Conservation (phyloP, 2,113 vertebrate species). For the Terrapene triunguis region DNA sequence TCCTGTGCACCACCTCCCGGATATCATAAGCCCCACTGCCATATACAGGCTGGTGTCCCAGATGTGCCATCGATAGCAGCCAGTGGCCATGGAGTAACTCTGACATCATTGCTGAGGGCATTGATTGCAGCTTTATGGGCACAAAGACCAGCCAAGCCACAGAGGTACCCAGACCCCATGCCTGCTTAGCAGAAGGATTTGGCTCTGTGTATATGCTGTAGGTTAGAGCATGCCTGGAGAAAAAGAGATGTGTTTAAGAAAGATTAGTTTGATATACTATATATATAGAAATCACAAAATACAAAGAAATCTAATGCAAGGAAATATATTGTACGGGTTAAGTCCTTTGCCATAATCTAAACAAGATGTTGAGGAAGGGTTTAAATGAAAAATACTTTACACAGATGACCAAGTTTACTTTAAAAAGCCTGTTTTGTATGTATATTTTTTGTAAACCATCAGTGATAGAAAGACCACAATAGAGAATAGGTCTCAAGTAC, state of each 20-base stretch:
- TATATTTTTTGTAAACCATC: background rate
- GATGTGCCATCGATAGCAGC: accelerated
- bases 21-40: background rate
- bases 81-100: background rate
- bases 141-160: background rate
- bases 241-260: background rate
- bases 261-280: background rate
- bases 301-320: background rate
- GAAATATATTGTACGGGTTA: background rate
- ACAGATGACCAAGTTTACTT: background rate
- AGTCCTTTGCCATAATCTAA: background rate
- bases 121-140: background rate
- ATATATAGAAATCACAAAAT: background rate
- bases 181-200: slow-evolving; percentile 1
- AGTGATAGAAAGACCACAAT: background rate
- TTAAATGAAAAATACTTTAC: background rate
- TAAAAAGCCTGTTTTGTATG: background rate
- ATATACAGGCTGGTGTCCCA: background rate
- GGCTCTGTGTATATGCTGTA: background rate
- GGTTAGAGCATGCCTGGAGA: background rate
- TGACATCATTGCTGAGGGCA: accelerated
- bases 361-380: background rate
- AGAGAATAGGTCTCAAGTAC: slow-evolving; percentile 1
- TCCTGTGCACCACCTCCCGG: background rate
- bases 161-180: background rate